These are phyloP conservation scores for Plagiodera versicolora DNA, from an alignment of 2,888 invertebrate genomes.

Conservation along the genomic window DNA sequence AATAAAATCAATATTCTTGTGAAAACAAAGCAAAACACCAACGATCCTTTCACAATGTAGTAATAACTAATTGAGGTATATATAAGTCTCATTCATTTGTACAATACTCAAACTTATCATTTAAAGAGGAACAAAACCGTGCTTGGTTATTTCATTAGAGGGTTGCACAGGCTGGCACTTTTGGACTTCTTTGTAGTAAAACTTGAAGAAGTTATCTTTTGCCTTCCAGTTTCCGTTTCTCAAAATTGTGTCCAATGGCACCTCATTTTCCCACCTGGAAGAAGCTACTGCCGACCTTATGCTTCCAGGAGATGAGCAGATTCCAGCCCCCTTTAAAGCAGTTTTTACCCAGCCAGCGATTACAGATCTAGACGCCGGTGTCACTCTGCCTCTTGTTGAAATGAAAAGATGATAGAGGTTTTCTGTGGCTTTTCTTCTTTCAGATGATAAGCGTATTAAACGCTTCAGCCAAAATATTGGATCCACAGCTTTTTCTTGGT, in stretches of 20 bases:
- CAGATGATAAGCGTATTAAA: not conserved
- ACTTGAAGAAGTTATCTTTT: conserved; percentile 18
- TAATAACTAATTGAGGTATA: too few species aligned
- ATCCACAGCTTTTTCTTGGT: not conserved
- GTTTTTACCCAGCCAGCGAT: conserved; percentile 16
- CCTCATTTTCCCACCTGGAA: not conserved
- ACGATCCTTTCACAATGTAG: too few species aligned
- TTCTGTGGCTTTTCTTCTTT: not conserved
- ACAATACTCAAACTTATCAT: not conserved
- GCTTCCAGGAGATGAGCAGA: not conserved
- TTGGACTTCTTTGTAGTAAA: conserved; percentile 18
- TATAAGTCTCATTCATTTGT: too few species aligned
- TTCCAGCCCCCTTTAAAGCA: not conserved
- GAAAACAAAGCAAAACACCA: too few species aligned
- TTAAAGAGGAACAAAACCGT: not conserved
- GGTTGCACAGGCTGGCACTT: conserved; percentile 23
- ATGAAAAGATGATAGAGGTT: conserved; percentile 4
- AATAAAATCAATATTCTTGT: too few species aligned
- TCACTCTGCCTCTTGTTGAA: conserved; percentile 4
- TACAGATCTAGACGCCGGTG: conserved; percentile 10
- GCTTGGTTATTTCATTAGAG: too few species aligned
- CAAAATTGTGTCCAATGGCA: conserved; percentile 14
- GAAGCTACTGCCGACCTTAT: not conserved
- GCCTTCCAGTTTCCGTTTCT: conserved; percentile 20
- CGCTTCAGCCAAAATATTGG: not conserved